A percentile compares a stretch with the other conserved stretches of the same genome.
Conservation (phyloP, 2,797 vertebrate species). For the Chanos chanos region DNA sequence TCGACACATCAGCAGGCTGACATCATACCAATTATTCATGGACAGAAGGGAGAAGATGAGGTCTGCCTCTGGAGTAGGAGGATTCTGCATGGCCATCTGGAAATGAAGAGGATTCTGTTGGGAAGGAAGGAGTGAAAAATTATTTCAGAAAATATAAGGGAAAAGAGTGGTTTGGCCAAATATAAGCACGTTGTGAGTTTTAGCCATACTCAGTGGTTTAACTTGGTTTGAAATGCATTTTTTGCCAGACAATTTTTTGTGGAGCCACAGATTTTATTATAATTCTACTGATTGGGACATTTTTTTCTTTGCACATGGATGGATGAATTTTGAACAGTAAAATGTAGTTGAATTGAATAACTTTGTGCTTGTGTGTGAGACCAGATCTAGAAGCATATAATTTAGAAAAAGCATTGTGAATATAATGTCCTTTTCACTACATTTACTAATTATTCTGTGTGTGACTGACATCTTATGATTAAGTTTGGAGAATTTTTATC, state of each 20-base stretch:
- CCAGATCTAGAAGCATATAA: too few species aligned
- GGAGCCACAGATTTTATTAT: background rate
- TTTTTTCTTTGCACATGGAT: too few species aligned
- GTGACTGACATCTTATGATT: too few species aligned
- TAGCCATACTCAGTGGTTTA: background rate
- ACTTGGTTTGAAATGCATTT: background rate
- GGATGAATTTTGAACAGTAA: too few species aligned
- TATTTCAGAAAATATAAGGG: conserved; percentile 18
- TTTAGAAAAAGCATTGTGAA: too few species aligned
- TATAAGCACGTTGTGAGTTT: background rate
- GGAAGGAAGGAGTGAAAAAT: conserved; percentile 10
- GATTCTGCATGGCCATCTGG: conserved; percentile 88
- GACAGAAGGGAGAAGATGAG: conserved; percentile 88
- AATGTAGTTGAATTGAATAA: too few species aligned
- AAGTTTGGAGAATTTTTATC: background rate
- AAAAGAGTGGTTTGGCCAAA: conserved; percentile 10
- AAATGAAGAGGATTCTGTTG: conserved; percentile 93
- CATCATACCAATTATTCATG: conserved; percentile 96
- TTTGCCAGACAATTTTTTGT: background rate
- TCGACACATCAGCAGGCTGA: conserved; percentile 90
- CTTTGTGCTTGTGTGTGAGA: too few species aligned
- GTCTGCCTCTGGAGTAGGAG: conserved; percentile 74
- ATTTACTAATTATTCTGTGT: too few species aligned
- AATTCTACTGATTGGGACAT: too few species aligned
- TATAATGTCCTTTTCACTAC: too few species aligned